Evolutionary conservation across 2,797 vertebrate species (phyloP).

Genomic region (Carapus acus): DNA sequence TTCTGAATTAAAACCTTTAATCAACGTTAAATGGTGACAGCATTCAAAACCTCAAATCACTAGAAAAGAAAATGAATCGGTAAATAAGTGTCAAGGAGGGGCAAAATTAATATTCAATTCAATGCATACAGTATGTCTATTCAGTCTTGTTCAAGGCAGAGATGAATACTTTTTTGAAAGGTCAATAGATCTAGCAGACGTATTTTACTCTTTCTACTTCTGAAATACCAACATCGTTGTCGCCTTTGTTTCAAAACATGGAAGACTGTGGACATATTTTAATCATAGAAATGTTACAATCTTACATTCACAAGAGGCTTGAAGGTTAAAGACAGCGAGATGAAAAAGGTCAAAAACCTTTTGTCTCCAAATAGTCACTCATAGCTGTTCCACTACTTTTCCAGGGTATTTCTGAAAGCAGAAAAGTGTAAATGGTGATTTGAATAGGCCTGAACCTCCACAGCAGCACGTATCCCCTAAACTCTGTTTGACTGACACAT

Average conservation of each 20-base stretch:
- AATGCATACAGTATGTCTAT: not conserved
- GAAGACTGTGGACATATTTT: not conserved
- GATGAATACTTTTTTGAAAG: not conserved
- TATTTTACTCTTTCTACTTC: not conserved
- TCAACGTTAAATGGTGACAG: not conserved
- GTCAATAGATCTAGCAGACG: not conserved
- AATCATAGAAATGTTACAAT: not conserved
- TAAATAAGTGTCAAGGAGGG: not conserved
- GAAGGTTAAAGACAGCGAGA: not conserved
- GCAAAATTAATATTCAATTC: not conserved
- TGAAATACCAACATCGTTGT: not conserved
- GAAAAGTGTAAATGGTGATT: not conserved
- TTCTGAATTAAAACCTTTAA: not conserved
- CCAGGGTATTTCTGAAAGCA: not conserved
- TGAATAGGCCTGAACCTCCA: not conserved
- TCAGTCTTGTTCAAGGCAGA: not conserved
- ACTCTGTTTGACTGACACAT: not conserved
- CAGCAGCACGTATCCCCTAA: not conserved
- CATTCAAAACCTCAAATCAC: not conserved
- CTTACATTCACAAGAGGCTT: not conserved
- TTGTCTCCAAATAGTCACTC: not conserved
- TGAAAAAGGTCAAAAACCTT: not conserved
- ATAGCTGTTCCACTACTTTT: not conserved
- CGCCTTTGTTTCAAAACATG: not conserved
- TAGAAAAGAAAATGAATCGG: not conserved